Evolutionary conservation across 2,888 invertebrate genomes (phyloP).

Genomic region (Eledone cirrhosa): DNA sequence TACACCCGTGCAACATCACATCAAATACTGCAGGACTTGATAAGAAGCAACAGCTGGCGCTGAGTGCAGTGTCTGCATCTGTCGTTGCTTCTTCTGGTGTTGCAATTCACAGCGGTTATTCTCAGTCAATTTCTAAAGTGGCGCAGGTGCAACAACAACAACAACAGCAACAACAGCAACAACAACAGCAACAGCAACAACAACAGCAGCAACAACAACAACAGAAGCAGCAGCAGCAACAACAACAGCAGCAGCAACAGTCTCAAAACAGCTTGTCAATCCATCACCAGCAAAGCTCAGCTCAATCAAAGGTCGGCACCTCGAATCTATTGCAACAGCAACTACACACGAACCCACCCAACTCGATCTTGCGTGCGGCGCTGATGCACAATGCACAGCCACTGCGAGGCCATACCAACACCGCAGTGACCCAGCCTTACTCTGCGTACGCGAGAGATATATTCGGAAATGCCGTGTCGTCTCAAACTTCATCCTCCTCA

Average conservation of each 20-base stretch:
- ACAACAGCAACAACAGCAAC: constrained; percentile 12
- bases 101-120: neutral
- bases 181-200: neutral
- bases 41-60: neutral
- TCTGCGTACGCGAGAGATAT: constrained; percentile 28
- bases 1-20: neutral
- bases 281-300: constrained; percentile 4
- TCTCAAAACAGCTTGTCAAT: constrained; percentile 37
- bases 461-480: constrained; percentile 32
- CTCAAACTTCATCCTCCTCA: constrained; percentile 25
- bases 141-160: neutral
- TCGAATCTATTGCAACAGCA: constrained; percentile 46
- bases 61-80: neutral
- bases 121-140: constrained; percentile 18
- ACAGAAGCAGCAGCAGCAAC: constrained; percentile 40
- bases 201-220: constrained; percentile 19
- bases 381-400: constrained; percentile 45
- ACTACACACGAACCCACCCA: constrained; percentile 49
- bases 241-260: constrained; percentile 30
- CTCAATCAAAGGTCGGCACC: constrained; percentile 2
- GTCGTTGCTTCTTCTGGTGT: neutral
- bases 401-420: neutral
- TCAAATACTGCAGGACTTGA: constrained; percentile 9
- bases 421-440: constrained; percentile 29
- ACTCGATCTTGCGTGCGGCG: constrained; percentile 56